Evolutionary conservation across 2,888 invertebrate genomes (phyloP).

Genomic region (Drosophila cyrtoloma): DNA sequence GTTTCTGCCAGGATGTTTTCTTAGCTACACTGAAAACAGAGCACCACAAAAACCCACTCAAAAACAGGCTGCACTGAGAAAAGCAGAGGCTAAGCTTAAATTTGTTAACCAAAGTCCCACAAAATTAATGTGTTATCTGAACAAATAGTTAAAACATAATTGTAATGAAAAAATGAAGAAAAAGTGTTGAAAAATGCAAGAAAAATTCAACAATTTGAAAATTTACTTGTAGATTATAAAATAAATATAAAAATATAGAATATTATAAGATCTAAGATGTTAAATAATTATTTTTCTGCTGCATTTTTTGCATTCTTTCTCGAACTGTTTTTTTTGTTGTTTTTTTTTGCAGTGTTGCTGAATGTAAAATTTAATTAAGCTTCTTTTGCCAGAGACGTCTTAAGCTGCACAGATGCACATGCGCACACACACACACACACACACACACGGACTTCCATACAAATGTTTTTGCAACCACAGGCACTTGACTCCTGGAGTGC

Average conservation of each 20-base stretch:
- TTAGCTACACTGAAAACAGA: background rate
- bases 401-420: slow-evolving; percentile 55
- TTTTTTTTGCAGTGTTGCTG: slow-evolving; percentile 10
- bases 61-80: background rate
- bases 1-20: slow-evolving; percentile 26
- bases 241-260: background rate
- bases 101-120: background rate
- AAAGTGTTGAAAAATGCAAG: background rate
- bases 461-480: slow-evolving; percentile 69
- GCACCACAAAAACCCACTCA: too few species aligned
- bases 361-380: slow-evolving; percentile 69
- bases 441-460: background rate
- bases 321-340: too few species aligned
- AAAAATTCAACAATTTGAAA: too few species aligned
- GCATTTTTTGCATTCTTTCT: background rate
- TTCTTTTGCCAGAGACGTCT: slow-evolving; percentile 60
- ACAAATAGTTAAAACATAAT: background rate
- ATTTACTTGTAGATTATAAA: background rate
- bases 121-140: background rate
- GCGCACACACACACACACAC: background rate
- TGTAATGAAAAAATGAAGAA: background rate
- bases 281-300: background rate
- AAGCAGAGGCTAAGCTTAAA: too few species aligned
- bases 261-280: background rate
- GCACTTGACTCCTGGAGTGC: slow-evolving; percentile 80